Conservation (phyloP, 1,140 invertebrate species). For the Octopus bimaculoides region DNA sequence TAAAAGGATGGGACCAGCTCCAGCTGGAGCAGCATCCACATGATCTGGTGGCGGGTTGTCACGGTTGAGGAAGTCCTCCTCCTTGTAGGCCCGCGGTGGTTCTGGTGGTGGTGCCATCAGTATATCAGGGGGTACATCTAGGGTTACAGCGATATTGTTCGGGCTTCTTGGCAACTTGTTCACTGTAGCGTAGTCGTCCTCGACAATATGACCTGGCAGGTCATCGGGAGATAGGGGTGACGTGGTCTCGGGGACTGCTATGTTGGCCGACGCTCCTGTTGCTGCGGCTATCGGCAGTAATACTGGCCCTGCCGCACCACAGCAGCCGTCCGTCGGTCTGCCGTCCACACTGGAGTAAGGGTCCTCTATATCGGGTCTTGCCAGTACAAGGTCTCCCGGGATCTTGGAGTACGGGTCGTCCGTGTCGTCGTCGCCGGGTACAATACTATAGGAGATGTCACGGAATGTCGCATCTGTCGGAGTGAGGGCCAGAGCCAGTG, state of each 20-base stretch:
- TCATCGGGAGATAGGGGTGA: neutral
- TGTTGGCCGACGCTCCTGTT: neutral
- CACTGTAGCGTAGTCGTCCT: slow-evolving; percentile 6
- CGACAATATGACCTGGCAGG: neutral
- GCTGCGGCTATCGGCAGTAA: neutral
- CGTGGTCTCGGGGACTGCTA: neutral
- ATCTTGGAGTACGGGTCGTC: slow-evolving; percentile 11
- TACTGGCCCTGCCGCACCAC: no score
- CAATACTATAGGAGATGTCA: neutral
- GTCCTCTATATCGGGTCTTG: neutral
- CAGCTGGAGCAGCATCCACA: neutral
- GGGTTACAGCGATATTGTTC: neutral
- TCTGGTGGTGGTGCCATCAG: neutral
- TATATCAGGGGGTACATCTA: neutral
- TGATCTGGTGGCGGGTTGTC: neutral
- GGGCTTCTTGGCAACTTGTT: slow-evolving; percentile 4
- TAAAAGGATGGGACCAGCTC: neutral
- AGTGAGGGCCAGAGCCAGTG: neutral
- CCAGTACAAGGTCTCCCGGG: neutral
- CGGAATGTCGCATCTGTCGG: neutral
- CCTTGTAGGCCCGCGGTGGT: slow-evolving; percentile 1
- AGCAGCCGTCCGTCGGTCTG: neutral
- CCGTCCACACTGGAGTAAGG: neutral
- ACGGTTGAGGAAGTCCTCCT: neutral
- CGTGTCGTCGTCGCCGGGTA: neutral